Percentiles rank a stretch among this genome's conserved stretches.
Conservation (phyloP, 2,797 vertebrate species). For the Typhlichthys subterraneus region DNA sequence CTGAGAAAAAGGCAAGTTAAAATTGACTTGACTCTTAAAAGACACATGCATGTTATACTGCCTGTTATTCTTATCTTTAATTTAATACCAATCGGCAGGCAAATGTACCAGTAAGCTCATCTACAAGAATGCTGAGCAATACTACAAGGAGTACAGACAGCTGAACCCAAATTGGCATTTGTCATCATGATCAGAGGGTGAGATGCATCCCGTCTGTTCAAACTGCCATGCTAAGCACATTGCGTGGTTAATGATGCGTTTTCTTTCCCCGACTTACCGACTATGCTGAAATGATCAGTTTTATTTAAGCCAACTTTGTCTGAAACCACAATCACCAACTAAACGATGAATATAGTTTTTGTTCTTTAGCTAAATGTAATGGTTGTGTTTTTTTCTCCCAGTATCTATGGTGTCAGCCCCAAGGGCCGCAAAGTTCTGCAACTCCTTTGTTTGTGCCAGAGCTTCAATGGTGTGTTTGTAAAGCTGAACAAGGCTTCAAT, state of each 20-base stretch:
- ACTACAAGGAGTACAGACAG: conserved; percentile 94
- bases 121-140: conserved; percentile 89
- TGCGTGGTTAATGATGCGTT: conserved; percentile 78
- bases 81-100: conserved; percentile 73
- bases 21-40: no score
- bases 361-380: conserved; percentile 2
- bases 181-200: conserved; percentile 96
- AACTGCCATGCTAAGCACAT: no score
- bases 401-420: conserved; percentile 96
- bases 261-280: conserved; percentile 84
- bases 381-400: conserved; percentile 33
- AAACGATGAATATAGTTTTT: fast-evolving
- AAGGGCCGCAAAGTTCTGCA: conserved; percentile 97
- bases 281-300: conserved; percentile 54
- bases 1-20: conserved; percentile 85
- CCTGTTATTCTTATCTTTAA: background rate
- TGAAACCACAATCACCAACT: conserved; percentile 66
- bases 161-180: conserved; percentile 94
- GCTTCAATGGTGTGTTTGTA: conserved; percentile 97
- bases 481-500: conserved; percentile 97
- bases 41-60: background rate
- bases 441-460: conserved; percentile 94
- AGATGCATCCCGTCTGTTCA: conserved; percentile 18
- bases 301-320: conserved; percentile 63
- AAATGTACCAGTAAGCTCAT: conserved; percentile 89